Evolutionary conservation across 2,888 invertebrate genomes (phyloP).

Genomic region (Phania funesta): DNA sequence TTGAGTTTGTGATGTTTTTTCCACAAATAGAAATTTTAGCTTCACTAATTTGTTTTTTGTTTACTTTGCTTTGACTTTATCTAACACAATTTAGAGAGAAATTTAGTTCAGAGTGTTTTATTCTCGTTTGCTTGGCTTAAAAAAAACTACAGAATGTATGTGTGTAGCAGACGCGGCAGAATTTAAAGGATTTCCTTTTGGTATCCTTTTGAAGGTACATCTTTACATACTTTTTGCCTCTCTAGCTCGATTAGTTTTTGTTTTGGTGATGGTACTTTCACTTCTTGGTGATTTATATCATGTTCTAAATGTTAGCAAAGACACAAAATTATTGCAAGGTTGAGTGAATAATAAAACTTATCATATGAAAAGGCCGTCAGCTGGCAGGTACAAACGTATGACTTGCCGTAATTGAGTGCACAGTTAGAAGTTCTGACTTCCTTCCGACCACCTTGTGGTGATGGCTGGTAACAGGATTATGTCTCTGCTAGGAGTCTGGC

Average conservation of each 20-base stretch:
- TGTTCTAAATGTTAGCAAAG: no score
- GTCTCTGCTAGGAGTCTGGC: no score
- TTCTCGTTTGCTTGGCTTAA: not conserved
- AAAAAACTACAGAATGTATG: not conserved
- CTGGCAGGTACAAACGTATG: no score
- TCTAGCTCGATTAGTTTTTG: not conserved
- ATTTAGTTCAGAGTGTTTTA: slow-evolving; percentile 16
- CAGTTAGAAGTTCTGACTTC: no score
- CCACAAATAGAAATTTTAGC: not conserved
- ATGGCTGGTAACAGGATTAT: no score
- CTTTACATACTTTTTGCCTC: slow-evolving; percentile 7
- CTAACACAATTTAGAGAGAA: not conserved
- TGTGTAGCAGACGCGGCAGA: not conserved
- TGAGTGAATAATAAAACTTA: no score
- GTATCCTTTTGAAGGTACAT: slow-evolving; percentile 40
- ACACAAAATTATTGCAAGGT: no score
- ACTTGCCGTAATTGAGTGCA: no score
- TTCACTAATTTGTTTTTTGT: not conserved
- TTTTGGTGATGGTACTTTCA: not conserved
- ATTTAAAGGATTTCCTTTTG: slow-evolving; percentile 48
- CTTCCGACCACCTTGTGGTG: no score
- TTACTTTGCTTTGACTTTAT: slow-evolving; percentile 34
- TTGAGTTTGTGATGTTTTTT: not conserved
- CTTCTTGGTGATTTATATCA: no score
- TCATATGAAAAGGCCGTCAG: no score